Conservation (phyloP, 2,888 invertebrate genomes). For the Drosophila merina region DNA sequence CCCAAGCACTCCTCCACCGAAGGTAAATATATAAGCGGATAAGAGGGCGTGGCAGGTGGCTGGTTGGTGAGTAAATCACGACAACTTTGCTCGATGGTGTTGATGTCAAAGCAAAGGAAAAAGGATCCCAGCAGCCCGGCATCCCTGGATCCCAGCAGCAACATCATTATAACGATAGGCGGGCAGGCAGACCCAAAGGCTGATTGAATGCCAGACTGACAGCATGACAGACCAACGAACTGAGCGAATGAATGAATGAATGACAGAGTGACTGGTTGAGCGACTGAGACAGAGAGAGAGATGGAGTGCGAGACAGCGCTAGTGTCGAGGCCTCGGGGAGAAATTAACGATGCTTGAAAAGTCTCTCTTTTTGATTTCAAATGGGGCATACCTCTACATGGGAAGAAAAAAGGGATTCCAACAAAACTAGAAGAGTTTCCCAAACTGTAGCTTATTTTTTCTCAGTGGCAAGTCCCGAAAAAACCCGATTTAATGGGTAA, state of each 20-base stretch:
- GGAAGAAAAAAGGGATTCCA: neutral
- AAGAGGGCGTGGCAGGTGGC: constrained; percentile 32
- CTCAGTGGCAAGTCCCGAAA: neutral
- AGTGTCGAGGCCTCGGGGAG: constrained; percentile 61
- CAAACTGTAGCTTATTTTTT: no score
- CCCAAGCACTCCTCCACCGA: neutral
- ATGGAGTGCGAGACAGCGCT: neutral
- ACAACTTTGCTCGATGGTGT: constrained; percentile 47
- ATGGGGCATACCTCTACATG: constrained; percentile 27
- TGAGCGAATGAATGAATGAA: constrained; percentile 36
- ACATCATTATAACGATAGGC: constrained; percentile 72
- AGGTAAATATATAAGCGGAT: constrained; percentile 33
- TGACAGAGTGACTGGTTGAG: constrained; percentile 9
- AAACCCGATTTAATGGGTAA: neutral
- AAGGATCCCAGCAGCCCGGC: constrained; percentile 7
- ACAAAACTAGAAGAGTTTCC: neutral
- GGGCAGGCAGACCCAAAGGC: constrained; percentile 47
- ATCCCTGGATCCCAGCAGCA: constrained; percentile 33
- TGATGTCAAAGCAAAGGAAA: constrained; percentile 71
- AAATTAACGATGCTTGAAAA: constrained; percentile 81
- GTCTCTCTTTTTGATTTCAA: constrained; percentile 57
- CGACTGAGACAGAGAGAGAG: constrained; percentile 5
- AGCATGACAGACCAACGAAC: constrained; percentile 40
- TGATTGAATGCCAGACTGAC: constrained; percentile 75
- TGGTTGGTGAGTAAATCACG: constrained; percentile 44